Percentiles rank a stretch among this genome's conserved stretches.
Evolutionary conservation across 2,113 vertebrate genomes (phyloP).

Genomic region (Leptocoma aspasia): DNA sequence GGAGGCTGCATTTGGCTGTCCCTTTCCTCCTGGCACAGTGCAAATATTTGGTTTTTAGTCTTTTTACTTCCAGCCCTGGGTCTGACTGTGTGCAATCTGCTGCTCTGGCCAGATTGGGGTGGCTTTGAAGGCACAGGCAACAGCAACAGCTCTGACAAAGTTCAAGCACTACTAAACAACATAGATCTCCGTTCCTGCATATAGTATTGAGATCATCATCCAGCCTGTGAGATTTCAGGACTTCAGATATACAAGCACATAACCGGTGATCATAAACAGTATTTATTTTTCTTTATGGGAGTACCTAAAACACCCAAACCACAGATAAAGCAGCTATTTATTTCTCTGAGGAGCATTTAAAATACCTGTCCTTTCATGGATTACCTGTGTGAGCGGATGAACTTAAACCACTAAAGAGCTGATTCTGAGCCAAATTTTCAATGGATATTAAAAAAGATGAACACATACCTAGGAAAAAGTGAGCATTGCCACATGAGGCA

Average conservation of each 20-base stretch:
- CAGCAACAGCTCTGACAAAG: background rate
- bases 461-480: background rate
- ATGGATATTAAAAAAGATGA: slow-evolving; percentile 34
- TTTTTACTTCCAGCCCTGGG: background rate
- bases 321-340: background rate
- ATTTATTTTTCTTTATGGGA: slow-evolving; percentile 15
- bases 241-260: background rate
- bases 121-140: background rate
- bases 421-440: slow-evolving; percentile 43
- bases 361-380: slow-evolving; percentile 10
- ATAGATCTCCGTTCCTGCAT: background rate
- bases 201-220: background rate
- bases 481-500: background rate
- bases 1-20: background rate
- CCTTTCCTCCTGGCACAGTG: background rate
- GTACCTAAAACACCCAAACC: background rate
- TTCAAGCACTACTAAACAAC: background rate
- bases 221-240: background rate
- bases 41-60: background rate
- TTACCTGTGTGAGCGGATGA: background rate
- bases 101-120: background rate
- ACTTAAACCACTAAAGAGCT: background rate
- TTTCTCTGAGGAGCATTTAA: slow-evolving; percentile 18
- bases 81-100: background rate
- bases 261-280: background rate